Evolutionary conservation across 2,888 invertebrate species (phyloP).

Genomic region (Parnassius orleans): DNA sequence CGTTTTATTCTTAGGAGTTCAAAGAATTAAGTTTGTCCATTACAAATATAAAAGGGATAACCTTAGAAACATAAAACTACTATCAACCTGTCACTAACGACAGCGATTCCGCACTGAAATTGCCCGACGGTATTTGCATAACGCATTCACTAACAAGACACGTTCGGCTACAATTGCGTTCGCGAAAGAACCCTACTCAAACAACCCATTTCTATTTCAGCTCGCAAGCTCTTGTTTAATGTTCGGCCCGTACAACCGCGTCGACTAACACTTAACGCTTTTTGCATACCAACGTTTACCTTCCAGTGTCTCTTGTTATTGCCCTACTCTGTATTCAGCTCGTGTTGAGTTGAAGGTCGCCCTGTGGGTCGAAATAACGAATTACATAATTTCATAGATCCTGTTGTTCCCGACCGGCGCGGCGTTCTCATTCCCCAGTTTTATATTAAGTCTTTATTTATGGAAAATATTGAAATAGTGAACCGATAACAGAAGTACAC

Average conservation of each 20-base stretch:
- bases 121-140: constrained; percentile 63
- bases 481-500: too few species aligned
- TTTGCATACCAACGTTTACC: constrained; percentile 76
- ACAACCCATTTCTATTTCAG: constrained; percentile 79
- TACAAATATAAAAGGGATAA: constrained; percentile 18
- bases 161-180: constrained; percentile 78
- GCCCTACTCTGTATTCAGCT: constrained; percentile 70
- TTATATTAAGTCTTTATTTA: too few species aligned
- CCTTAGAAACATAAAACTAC: constrained; percentile 31
- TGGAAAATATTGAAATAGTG: too few species aligned
- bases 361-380: constrained; percentile 65
- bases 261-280: constrained; percentile 79
- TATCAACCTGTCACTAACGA: constrained; percentile 41
- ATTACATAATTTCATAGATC: constrained; percentile 52
- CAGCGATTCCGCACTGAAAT: constrained; percentile 47
- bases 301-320: constrained; percentile 73
- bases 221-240: constrained; percentile 77
- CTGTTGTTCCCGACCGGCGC: constrained; percentile 40
- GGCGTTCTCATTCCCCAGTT: background rate
- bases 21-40: constrained; percentile 8
- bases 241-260: constrained; percentile 78
- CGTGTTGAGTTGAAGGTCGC: constrained; percentile 72
- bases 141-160: constrained; percentile 79
- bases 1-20: too few species aligned
- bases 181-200: constrained; percentile 80